Conservation (phyloP, 2,888 invertebrate genomes). For the Aspidiotus destructor region DNA sequence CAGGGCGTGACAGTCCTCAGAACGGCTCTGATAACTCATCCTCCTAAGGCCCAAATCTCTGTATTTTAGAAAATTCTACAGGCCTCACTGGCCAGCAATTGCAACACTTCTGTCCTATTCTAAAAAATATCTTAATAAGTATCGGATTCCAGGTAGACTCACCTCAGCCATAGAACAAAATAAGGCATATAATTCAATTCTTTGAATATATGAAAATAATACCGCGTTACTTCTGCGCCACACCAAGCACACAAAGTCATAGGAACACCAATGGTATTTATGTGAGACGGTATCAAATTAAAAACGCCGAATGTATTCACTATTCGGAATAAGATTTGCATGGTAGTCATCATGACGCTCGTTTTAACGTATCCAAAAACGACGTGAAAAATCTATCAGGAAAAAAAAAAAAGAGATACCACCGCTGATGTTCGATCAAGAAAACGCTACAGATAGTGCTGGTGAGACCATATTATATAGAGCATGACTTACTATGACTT, state of each 20-base stretch:
- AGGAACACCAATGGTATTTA: slow-evolving; percentile 24
- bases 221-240: slow-evolving; percentile 23
- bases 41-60: no score
- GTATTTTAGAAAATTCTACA: no score
- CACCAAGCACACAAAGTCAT: slow-evolving; percentile 31
- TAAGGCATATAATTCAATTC: slow-evolving; percentile 22
- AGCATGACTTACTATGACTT: neutral
- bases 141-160: neutral
- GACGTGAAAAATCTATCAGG: slow-evolving; percentile 19
- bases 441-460: no score
- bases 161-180: slow-evolving; percentile 26
- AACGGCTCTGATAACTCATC: no score
- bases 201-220: slow-evolving; percentile 25
- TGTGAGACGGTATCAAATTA: slow-evolving; percentile 15
- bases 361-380: slow-evolving; percentile 25
- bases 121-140: no score
- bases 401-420: neutral
- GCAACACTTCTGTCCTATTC: no score
- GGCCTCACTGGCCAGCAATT: no score
- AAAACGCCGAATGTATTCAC: slow-evolving; percentile 28
- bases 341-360: slow-evolving; percentile 17
- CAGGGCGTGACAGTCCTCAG: no score
- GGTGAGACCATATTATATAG: no score
- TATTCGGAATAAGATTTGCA: slow-evolving; percentile 28
- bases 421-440: no score